Evolutionary conservation across 2,797 vertebrate genomes (phyloP).

Genomic region (Bradypodion ventrale): DNA sequence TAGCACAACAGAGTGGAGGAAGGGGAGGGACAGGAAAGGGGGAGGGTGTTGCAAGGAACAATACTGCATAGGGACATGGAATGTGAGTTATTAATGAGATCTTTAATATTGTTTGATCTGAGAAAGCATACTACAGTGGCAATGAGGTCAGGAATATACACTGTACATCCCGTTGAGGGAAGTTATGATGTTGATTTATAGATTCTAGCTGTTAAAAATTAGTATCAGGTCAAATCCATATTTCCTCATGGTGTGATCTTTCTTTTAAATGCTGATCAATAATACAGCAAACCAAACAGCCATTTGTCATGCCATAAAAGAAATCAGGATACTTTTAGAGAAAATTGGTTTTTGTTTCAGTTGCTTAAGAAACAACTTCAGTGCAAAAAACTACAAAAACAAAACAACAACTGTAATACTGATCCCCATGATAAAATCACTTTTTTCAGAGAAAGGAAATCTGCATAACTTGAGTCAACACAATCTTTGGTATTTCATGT

Average conservation of each 20-base stretch:
- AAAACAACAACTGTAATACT: background rate
- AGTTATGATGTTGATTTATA: background rate
- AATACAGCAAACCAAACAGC: background rate
- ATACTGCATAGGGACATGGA: too few species aligned
- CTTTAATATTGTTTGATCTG: background rate
- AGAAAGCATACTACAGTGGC: background rate
- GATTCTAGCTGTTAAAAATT: background rate
- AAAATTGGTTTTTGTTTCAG: background rate
- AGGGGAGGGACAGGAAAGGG: too few species aligned
- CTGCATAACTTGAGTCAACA: background rate
- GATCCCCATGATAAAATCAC: background rate
- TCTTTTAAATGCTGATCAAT: background rate
- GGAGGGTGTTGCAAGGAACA: too few species aligned
- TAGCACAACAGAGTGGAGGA: too few species aligned
- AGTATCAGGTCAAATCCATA: background rate
- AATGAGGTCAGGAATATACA: background rate
- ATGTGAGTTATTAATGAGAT: too few species aligned
- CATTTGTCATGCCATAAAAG: slow-evolving; percentile 1
- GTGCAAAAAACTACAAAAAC: background rate
- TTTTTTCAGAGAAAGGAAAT: background rate
- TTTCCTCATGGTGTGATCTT: background rate
- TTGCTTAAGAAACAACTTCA: background rate
- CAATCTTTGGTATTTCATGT: background rate
- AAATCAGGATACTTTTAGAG: background rate
- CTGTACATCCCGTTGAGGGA: background rate